Conservation (phyloP, 2,797 vertebrate species). For the Myotis daubentonii region DNA sequence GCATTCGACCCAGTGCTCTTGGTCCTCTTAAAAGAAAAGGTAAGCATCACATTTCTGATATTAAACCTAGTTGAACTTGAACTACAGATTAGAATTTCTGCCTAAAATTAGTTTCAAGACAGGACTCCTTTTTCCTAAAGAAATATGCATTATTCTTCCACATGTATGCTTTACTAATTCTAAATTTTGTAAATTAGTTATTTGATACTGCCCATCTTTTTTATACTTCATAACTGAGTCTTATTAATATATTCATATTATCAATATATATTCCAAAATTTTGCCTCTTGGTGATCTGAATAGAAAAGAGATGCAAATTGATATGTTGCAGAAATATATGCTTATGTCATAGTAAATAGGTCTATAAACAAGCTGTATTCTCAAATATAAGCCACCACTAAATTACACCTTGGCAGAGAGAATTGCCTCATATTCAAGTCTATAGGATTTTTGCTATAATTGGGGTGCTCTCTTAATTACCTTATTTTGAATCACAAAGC, state of each 20-base stretch:
- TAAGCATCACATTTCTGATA: constrained; percentile 74
- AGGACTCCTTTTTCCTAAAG: constrained; percentile 54
- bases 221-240: constrained; percentile 31
- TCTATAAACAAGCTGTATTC: background rate
- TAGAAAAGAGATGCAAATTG: constrained; percentile 49
- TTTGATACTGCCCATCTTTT: constrained; percentile 45
- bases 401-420: background rate
- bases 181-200: constrained; percentile 61
- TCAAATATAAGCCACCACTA: constrained; percentile 15
- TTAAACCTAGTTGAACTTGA: constrained; percentile 28
- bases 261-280: constrained; percentile 56
- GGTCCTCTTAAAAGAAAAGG: constrained; percentile 98
- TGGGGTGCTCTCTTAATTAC: constrained; percentile 3
- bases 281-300: constrained; percentile 47
- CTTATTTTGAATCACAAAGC: constrained; percentile 52
- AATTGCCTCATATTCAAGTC: constrained; percentile 4
- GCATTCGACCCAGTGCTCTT: constrained; percentile 96
- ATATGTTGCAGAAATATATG: constrained; percentile 43
- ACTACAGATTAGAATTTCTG: constrained; percentile 55
- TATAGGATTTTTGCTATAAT: constrained; percentile 24
- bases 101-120: background rate
- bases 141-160: background rate
- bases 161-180: background rate
- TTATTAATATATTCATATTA: constrained; percentile 52
- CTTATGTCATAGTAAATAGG: background rate